phyloP scores from a whole-genome alignment of 2,113 vertebrate species.

The Alexandromys fortis region DNA sequence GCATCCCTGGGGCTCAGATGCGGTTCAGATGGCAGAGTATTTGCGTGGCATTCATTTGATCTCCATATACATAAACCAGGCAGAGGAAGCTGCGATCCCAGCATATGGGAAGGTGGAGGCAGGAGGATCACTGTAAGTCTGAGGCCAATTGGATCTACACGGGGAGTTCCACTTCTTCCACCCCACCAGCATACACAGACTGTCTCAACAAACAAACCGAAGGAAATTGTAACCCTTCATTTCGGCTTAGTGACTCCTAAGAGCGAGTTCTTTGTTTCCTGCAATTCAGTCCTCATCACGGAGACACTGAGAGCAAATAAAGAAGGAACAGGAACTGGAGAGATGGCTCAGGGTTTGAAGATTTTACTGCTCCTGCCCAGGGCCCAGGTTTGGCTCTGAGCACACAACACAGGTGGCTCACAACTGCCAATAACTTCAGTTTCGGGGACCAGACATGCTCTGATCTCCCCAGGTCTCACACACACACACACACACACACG shows the following conservation, averaged over 20 bases:
- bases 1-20: not conserved
- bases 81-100: not conserved
- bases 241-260: not conserved
- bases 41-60: not conserved
- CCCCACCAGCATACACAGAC: not conserved
- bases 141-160: not conserved
- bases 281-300: not conserved
- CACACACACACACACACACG: too few relatives aligned
- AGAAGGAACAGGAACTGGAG: not conserved
- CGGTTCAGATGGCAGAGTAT: not conserved
- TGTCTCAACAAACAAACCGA: not conserved
- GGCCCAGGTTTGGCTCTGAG: not conserved
- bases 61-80: not conserved
- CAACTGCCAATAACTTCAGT: not conserved
- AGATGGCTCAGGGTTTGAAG: not conserved
- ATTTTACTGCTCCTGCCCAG: not conserved
- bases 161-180: not conserved
- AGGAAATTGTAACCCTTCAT: not conserved
- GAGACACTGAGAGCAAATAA: not conserved
- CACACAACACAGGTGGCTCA: not conserved
- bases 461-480: not conserved
- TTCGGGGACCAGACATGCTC: not conserved
- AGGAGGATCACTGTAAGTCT: not conserved
- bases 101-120: not conserved
- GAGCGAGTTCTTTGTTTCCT: not conserved